These are phyloP conservation scores for Pinctada fucata DNA, from an alignment of 2,888 invertebrate genomes.

Conservation along the genomic window DNA sequence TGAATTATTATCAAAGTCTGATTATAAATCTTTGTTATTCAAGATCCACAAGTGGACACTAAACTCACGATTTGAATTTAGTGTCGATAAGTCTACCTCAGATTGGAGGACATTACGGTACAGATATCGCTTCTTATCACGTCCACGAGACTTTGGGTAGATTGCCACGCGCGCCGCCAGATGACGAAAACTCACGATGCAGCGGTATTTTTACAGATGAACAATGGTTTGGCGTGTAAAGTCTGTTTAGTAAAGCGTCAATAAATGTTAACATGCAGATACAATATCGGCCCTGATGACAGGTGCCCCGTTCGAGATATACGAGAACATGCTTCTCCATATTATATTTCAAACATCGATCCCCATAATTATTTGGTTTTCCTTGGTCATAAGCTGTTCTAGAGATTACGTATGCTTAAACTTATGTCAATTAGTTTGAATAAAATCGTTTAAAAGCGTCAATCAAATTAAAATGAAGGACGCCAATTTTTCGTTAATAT, in stretches of 20 bases:
- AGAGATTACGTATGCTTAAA: no score
- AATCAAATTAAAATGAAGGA: no score
- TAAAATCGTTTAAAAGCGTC: no score
- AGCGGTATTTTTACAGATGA: neutral
- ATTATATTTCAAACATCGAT: no score
- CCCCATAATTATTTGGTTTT: no score
- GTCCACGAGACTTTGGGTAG: conserved; percentile 22
- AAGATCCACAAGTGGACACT: neutral
- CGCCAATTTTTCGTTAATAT: no score
- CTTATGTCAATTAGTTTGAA: no score
- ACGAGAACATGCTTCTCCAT: no score
- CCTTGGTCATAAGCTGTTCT: no score
- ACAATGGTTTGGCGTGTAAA: neutral
- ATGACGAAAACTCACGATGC: conserved; percentile 22
- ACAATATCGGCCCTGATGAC: neutral
- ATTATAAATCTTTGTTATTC: no score
- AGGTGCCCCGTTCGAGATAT: neutral
- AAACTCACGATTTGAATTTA: neutral
- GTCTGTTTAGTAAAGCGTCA: neutral
- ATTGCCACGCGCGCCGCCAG: conserved; percentile 11
- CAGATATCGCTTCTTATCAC: conserved; percentile 23
- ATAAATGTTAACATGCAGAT: neutral
- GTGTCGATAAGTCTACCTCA: neutral
- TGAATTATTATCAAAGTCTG: no score
- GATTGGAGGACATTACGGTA: conserved; percentile 3